Percentiles rank a stretch among this genome's conserved stretches.
Conservation (phyloP, 2,113 vertebrate species). For the Psilopogon haemacephalus region DNA sequence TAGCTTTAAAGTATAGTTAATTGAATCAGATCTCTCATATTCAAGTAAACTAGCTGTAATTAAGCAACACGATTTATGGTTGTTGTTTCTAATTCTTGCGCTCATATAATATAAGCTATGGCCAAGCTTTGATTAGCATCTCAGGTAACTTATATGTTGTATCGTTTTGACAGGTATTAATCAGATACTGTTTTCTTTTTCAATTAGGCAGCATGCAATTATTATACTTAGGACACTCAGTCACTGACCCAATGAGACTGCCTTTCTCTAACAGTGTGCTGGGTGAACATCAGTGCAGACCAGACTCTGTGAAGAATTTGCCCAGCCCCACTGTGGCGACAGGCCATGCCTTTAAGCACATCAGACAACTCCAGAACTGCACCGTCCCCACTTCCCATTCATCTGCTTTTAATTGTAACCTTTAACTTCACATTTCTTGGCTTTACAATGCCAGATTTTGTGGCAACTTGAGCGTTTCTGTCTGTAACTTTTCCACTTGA, state of each 20-base stretch:
- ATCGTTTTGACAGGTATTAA: not conserved
- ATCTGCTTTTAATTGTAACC: not conserved
- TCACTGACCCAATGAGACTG: not conserved
- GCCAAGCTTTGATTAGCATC: not conserved
- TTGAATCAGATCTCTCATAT: not conserved
- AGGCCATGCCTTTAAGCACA: not conserved
- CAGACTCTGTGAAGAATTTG: not conserved
- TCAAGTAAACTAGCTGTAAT: not conserved
- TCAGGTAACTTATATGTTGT: not conserved
- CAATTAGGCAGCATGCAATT: not conserved
- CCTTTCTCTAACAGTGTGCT: not conserved
- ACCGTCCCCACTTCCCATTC: not conserved
- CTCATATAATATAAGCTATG: not conserved
- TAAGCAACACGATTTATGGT: not conserved
- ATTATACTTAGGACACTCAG: rapidly evolving
- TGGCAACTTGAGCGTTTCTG: conserved; percentile 38
- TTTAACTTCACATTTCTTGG: not conserved
- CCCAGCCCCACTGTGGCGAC: not conserved
- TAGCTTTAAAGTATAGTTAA: not conserved
- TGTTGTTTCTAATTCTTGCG: not conserved
- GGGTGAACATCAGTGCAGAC: no score
- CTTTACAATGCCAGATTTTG: conserved; percentile 18
- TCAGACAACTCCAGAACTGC: not conserved
- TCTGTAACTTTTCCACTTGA: conserved; percentile 24
- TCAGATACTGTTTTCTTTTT: not conserved